Evolutionary conservation across 2,113 vertebrate genomes (phyloP).

Genomic region (Crotalus helleri): DNA sequence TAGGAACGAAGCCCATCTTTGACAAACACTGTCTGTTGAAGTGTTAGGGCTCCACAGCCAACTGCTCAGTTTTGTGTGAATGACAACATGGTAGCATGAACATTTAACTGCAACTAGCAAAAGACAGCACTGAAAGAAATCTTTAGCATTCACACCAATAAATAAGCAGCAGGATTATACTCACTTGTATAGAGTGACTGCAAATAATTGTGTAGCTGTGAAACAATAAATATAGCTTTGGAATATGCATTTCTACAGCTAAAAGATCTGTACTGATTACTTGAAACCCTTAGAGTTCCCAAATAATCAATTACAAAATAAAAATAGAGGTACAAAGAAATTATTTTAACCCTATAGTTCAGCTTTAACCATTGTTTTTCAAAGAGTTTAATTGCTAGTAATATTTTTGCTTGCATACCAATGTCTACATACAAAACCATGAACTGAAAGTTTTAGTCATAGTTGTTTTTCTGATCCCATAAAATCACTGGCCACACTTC

Average conservation of each 20-base stretch:
- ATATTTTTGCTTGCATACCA: background rate
- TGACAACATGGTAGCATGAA: background rate
- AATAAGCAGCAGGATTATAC: constrained; percentile 24
- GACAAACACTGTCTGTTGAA: constrained; percentile 24
- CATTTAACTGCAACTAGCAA: constrained; percentile 23
- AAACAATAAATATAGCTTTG: background rate
- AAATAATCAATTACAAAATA: background rate
- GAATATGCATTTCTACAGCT: background rate
- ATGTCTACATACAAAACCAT: background rate
- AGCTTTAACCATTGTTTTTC: background rate
- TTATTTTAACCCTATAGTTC: background rate
- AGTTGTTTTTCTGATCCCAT: background rate
- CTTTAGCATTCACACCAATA: constrained; percentile 37
- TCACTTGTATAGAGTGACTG: constrained; percentile 3
- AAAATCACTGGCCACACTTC: background rate
- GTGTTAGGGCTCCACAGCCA: constrained; percentile 33
- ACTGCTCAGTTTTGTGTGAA: constrained; percentile 27
- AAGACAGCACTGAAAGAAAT: constrained; percentile 41
- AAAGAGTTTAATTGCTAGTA: background rate
- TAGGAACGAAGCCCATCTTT: constrained; percentile 32
- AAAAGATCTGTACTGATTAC: background rate
- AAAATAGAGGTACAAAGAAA: background rate
- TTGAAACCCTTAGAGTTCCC: background rate
- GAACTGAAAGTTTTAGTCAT: background rate
- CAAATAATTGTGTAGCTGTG: background rate